Percentiles rank a stretch among this genome's conserved stretches.
Conservation (phyloP, 1,140 invertebrate species). For the Trichonephila inaurata region DNA sequence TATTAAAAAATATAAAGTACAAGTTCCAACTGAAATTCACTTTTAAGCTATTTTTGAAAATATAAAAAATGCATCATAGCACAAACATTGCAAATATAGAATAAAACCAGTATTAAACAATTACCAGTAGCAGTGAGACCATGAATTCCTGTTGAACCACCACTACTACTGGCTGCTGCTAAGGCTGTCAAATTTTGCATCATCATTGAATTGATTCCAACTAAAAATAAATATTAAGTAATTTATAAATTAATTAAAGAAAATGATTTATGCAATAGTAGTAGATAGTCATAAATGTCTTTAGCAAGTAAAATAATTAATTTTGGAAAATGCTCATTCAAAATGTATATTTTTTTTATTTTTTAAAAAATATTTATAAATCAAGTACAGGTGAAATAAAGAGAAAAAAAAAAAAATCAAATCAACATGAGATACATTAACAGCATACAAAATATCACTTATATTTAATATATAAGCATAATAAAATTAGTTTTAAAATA, state of each 20-base stretch:
- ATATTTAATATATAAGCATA: not conserved
- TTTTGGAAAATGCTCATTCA: not conserved
- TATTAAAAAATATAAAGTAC: too few relatives aligned
- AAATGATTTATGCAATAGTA: not conserved
- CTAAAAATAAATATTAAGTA: not conserved
- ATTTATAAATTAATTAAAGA: not conserved
- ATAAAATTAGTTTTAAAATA: too few relatives aligned
- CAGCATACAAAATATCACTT: too few relatives aligned
- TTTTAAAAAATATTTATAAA: not conserved
- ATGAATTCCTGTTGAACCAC: slow-evolving; percentile 79
- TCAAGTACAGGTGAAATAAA: too few relatives aligned
- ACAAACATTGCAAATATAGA: too few relatives aligned
- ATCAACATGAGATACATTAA: too few relatives aligned
- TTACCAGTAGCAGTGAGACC: slow-evolving; percentile 68
- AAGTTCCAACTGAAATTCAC: too few relatives aligned
- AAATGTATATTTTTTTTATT: not conserved
- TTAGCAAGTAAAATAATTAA: too few relatives aligned
- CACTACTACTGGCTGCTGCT: slow-evolving; percentile 89
- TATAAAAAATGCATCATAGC: too few relatives aligned
- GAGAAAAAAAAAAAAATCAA: too few relatives aligned
- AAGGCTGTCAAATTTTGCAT: slow-evolving; percentile 94
- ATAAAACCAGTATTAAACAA: not conserved
- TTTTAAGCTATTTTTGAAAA: too few relatives aligned
- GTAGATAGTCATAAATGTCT: not conserved
- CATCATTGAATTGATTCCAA: slow-evolving; percentile 85